These are phyloP conservation scores for Gasterosteus aculeatus DNA, from an alignment of 2,113 vertebrate species.

Conservation along the genomic window DNA sequence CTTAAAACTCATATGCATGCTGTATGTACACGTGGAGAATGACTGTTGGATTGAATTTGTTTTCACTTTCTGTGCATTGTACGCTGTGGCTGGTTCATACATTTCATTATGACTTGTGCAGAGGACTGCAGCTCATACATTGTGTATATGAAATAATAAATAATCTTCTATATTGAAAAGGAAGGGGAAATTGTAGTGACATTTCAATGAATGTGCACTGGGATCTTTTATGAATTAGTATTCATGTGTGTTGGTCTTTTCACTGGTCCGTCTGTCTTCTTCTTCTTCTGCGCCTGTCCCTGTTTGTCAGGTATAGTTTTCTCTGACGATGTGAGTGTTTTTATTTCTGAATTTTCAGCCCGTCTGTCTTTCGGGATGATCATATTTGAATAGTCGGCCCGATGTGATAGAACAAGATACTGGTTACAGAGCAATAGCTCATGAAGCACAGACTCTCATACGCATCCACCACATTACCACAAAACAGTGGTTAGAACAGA, in stretches of 20 bases:
- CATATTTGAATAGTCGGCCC: not conserved
- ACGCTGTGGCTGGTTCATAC: not conserved
- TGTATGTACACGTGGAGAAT: not conserved
- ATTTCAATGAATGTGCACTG: not conserved
- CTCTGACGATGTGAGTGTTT: not conserved
- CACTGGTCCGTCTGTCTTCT: not conserved
- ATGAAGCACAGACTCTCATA: constrained; percentile 32
- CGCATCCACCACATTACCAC: constrained; percentile 23
- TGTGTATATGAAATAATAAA: not conserved
- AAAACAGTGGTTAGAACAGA: constrained; percentile 32
- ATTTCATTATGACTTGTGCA: not conserved
- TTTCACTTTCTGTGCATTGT: not conserved
- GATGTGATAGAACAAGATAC: not conserved
- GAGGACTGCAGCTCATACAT: not conserved
- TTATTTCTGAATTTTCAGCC: not conserved
- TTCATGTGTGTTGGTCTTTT: not conserved
- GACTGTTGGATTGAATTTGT: not conserved
- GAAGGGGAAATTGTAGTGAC: not conserved
- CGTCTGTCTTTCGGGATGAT: not conserved
- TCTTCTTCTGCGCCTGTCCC: not conserved
- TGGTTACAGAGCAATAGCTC: constrained; percentile 12
- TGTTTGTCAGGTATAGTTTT: not conserved
- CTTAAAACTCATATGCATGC: not conserved
- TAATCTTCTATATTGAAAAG: not conserved
- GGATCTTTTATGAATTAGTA: not conserved